Evolutionary conservation across 2,113 vertebrate species (phyloP).

Genomic region (Zosterops hypoxanthus): DNA sequence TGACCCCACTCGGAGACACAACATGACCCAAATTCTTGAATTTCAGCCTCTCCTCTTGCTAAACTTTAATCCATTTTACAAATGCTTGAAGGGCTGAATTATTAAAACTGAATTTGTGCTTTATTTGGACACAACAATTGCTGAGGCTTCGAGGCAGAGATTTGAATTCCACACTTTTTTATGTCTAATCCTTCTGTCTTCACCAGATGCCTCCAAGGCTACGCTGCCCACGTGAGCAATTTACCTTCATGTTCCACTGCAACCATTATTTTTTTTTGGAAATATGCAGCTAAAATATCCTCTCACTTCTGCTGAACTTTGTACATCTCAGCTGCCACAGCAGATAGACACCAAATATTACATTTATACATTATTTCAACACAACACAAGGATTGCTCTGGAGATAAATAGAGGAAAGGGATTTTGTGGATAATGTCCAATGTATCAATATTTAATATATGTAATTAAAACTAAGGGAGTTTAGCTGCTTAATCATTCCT

Average conservation of each 20-base stretch:
- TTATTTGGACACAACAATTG: background rate
- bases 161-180: background rate
- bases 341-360: background rate
- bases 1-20: background rate
- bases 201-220: constrained; percentile 9
- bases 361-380: background rate
- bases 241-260: background rate
- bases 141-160: background rate
- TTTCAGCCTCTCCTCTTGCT: background rate
- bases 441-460: background rate
- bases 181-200: background rate
- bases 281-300: background rate
- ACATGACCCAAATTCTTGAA: rapidly evolving
- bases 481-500: background rate
- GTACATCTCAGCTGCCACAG: background rate
- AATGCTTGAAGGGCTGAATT: background rate
- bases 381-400: background rate
- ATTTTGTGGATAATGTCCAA: background rate
- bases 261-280: background rate
- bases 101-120: background rate
- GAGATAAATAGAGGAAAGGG: background rate
- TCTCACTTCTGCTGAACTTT: background rate
- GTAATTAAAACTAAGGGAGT: background rate
- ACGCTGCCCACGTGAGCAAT: background rate
- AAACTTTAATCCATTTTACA: background rate